These are phyloP conservation scores for Drosophila pruinosa DNA, from an alignment of 1,140 invertebrate genomes.

Conservation along the genomic window DNA sequence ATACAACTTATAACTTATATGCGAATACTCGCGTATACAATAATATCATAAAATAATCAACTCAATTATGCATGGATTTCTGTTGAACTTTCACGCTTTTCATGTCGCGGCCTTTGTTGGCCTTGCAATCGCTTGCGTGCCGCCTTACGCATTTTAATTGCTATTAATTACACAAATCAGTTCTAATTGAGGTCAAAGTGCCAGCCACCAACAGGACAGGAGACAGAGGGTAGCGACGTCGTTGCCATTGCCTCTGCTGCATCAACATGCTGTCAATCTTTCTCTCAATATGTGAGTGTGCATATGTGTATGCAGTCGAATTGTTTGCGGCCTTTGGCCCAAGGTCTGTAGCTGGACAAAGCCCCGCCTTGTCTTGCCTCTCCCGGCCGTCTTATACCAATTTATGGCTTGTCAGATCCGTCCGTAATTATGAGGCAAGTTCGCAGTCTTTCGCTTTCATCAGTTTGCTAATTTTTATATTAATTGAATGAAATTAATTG, in stretches of 20 bases:
- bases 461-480: background rate
- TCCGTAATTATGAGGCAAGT: background rate
- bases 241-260: background rate
- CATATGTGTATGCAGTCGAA: constrained; percentile 2
- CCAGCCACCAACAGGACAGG: background rate
- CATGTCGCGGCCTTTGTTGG: background rate
- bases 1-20: background rate
- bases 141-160: constrained; percentile 48
- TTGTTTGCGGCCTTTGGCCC: constrained; percentile 22
- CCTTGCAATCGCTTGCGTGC: constrained; percentile 7
- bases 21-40: background rate
- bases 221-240: background rate
- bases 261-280: background rate
- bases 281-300: background rate
- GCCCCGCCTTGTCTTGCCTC: background rate
- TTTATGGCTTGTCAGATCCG: constrained; percentile 30
- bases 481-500: constrained; percentile 8
- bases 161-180: constrained; percentile 65
- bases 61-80: constrained; percentile 45
- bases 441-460: background rate
- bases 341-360: constrained; percentile 4
- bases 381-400: constrained; percentile 27
- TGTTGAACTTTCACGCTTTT: constrained; percentile 29
- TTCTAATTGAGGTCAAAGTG: constrained; percentile 61
- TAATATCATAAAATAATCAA: constrained; percentile 35